Percentiles rank a stretch among this genome's conserved stretches.
Conservation (phyloP, 2,797 vertebrate species). For the Chanos chanos region DNA sequence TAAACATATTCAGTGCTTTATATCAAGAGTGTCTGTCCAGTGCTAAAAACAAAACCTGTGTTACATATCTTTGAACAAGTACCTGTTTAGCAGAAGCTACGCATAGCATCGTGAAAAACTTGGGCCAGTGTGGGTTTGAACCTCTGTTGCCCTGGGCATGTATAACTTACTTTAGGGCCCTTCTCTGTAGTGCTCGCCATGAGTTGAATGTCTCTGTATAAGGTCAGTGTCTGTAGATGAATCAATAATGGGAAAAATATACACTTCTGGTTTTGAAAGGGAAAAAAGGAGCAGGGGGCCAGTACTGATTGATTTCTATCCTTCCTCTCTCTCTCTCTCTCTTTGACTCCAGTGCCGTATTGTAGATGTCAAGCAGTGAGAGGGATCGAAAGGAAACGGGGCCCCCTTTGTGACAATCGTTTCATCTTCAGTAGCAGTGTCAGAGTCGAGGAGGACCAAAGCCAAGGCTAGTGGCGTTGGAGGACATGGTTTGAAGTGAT, state of each 20-base stretch:
- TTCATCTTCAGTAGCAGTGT: constrained; percentile 34
- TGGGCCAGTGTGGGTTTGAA: no score
- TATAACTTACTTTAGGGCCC: background rate
- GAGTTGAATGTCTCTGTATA: constrained; percentile 17
- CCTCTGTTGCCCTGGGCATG: background rate
- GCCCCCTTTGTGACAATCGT: constrained; percentile 28
- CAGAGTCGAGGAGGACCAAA: constrained; percentile 22
- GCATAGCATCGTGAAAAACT: no score
- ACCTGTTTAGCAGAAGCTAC: no score
- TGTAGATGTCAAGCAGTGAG: constrained; percentile 27
- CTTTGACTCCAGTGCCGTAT: constrained; percentile 17
- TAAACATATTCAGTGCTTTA: no score
- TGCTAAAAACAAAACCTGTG: no score
- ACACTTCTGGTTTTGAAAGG: constrained; percentile 8
- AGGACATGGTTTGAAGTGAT: constrained; percentile 31
- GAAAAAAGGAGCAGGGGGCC: background rate
- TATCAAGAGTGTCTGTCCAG: no score
- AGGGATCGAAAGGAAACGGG: constrained; percentile 16
- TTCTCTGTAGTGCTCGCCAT: background rate
- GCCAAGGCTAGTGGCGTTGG: constrained; percentile 10
- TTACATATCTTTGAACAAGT: no score
- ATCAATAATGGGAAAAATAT: constrained; percentile 19
- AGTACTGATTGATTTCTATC: constrained; percentile 36
- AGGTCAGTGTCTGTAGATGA: constrained; percentile 4
- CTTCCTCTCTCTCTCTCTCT: background rate